Base-by-base conservation (phyloP, 1,140 invertebrate species). In the Calliphora vicina region DNA sequence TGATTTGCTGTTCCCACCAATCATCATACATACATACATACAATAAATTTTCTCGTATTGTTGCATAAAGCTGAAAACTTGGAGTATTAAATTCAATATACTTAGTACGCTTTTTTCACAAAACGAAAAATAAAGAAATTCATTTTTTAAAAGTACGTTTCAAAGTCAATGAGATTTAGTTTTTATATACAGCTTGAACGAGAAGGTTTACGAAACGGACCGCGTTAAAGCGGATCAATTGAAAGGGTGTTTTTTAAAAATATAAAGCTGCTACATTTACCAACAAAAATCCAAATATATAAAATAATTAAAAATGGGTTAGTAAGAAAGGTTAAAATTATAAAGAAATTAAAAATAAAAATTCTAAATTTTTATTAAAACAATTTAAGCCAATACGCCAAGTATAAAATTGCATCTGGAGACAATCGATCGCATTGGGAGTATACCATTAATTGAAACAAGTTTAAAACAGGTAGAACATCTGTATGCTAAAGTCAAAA, bases 401-500 rank as follows among this genome's bases (percentile, higher is more conserved):
- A 85, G 85, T 50, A 85, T 84, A 85, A 88, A 87, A 81, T 81
- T 89, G n/a, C 88, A 86, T 35, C 72, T 96, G 87, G 93, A 95
- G 88, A 93, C 94, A 43, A 92, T 96, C 15, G 92, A 92, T 27
- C 91, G 94, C 83, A 93, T 96, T 25, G 92, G 92, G 2, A 93
- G 92, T 83, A 92, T 96, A 67, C 95, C 95, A 0, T 93, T 96
- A 76, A 93, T 96, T 2, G 95, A 95, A 87, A 93, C 94, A 20
- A 92, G 95, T 71, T 93, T 95, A 84, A 92, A 92, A 83, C 93
- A 94, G 67, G 94, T 94, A 35, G 94, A 93, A 84, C 93, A 93
- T 85, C 91, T 96, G 57, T 96, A 96, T 86, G 91, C 90, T 23
- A 94, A 88, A 88, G 93, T 96, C 42, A 95, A 94, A 91, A 94